Evolutionary conservation across 1,140 invertebrate species (phyloP).

Genomic region (Lanistes nyassanus): DNA sequence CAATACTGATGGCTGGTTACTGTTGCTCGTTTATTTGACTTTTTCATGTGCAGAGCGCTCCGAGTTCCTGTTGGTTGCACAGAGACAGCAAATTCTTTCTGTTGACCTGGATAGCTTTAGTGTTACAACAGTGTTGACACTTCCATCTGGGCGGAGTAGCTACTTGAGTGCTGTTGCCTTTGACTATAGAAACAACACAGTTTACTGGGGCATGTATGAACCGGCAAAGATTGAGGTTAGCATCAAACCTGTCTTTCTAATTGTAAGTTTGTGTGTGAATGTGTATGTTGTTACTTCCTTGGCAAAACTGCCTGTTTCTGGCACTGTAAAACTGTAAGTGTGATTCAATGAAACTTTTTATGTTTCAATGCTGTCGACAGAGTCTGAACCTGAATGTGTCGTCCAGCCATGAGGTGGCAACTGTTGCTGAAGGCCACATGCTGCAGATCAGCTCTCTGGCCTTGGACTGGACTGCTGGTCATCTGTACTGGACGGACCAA

Average conservation of each 20-base stretch:
- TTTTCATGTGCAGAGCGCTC: conserved; percentile 69
- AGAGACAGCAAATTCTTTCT: conserved; percentile 79
- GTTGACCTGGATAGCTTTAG: conserved; percentile 72
- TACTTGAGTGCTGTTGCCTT: conserved; percentile 43
- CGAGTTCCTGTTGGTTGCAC: conserved; percentile 84
- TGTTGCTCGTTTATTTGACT: background rate
- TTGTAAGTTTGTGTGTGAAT: too few species aligned
- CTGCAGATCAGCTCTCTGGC: conserved; percentile 54
- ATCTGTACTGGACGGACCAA: conserved; percentile 61
- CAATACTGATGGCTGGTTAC: background rate
- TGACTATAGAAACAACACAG: conserved; percentile 51
- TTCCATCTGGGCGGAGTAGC: conserved; percentile 70
- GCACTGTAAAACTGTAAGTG: conserved; percentile 3
- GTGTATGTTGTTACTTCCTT: too few species aligned
- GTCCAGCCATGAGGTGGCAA: conserved; percentile 78
- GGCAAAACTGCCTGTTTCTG: background rate
- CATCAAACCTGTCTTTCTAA: conserved; percentile 67
- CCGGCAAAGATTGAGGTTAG: conserved; percentile 31
- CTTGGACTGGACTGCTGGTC: conserved; percentile 55
- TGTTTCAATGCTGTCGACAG: conserved; percentile 7
- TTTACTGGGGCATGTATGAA: conserved; percentile 40
- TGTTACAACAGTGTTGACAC: conserved; percentile 75
- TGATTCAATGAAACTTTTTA: background rate
- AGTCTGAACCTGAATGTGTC: conserved; percentile 37
- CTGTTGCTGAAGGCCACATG: conserved; percentile 8